These are phyloP conservation scores for Syndactyla subalaris DNA, from an alignment of 2,797 vertebrate genomes.

Conservation along the genomic window DNA sequence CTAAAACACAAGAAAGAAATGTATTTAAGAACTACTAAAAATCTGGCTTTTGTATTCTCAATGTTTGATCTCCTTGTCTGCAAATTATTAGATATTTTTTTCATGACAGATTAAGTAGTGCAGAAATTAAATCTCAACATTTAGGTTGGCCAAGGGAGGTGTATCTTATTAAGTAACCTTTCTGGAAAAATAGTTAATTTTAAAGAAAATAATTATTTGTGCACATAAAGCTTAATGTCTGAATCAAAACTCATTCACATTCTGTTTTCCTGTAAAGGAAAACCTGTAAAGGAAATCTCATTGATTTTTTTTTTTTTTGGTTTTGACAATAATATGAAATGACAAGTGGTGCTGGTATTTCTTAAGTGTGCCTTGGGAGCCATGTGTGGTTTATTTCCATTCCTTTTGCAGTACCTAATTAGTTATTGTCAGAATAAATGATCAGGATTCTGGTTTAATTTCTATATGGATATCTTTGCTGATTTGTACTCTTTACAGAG, in stretches of 20 bases:
- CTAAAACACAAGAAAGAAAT: slow-evolving; percentile 13
- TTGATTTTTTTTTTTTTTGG: neutral
- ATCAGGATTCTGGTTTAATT: neutral
- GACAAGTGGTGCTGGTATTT: neutral
- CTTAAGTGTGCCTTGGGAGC: neutral
- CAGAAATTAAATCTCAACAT: slow-evolving; percentile 7
- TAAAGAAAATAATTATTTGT: neutral
- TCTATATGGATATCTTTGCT: neutral
- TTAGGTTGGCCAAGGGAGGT: neutral
- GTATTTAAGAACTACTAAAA: slow-evolving; percentile 34
- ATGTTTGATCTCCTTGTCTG: slow-evolving; percentile 3
- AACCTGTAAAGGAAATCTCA: neutral
- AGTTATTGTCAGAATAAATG: neutral
- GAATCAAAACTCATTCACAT: neutral
- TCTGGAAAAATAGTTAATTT: neutral
- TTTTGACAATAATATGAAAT: neutral
- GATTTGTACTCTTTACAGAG: neutral
- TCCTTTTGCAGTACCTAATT: neutral
- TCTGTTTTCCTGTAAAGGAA: neutral
- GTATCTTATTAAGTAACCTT: neutral
- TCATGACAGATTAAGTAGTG: neutral
- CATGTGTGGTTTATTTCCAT: neutral
- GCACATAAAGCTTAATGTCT: neutral
- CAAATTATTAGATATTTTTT: slow-evolving; percentile 47
- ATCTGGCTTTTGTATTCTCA: slow-evolving; percentile 30